phyloP scores from a whole-genome alignment of 2,888 invertebrate genomes.

The Scaptomyza cyrtandrae region DNA sequence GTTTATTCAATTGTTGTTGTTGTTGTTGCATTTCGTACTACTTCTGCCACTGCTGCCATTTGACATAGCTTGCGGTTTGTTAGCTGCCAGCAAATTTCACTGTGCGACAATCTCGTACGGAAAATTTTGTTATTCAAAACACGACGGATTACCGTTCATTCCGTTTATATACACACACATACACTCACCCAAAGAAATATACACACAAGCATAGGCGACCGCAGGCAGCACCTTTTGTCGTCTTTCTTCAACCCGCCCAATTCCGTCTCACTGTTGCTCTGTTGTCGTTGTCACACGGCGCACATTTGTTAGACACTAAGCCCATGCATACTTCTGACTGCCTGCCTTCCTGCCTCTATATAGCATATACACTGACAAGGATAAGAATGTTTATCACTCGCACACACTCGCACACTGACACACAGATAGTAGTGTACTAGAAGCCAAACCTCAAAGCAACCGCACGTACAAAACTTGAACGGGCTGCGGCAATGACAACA shows the following conservation, averaged over 20 bases:
- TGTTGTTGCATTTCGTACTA: constrained; percentile 60
- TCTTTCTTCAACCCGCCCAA: not conserved
- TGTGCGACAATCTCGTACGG: constrained; percentile 69
- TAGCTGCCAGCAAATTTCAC: constrained; percentile 73
- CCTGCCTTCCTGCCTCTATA: constrained; percentile 18
- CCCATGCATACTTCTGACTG: constrained; percentile 65
- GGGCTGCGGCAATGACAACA: constrained; percentile 60
- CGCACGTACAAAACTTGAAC: constrained; percentile 77
- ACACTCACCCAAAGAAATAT: constrained; percentile 39
- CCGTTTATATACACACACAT: constrained; percentile 68
- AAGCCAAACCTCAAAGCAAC: constrained; percentile 74
- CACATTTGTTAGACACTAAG: constrained; percentile 78
- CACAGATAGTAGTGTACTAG: constrained; percentile 16
- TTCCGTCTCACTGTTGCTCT: constrained; percentile 10
- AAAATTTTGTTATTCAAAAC: constrained; percentile 81
- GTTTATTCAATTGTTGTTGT: constrained; percentile 6
- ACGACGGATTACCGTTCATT: constrained; percentile 82
- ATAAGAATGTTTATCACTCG: constrained; percentile 79
- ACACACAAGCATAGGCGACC: constrained; percentile 39
- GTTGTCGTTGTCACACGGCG: constrained; percentile 70
- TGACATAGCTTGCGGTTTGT: constrained; percentile 80
- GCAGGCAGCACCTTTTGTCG: constrained; percentile 67
- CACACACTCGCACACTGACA: not conserved
- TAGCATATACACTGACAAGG: constrained; percentile 51
- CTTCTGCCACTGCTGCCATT: constrained; percentile 67